phyloP scores from a whole-genome alignment of 1,140 invertebrate species.

The Meloidogyne chitwoodi region DNA sequence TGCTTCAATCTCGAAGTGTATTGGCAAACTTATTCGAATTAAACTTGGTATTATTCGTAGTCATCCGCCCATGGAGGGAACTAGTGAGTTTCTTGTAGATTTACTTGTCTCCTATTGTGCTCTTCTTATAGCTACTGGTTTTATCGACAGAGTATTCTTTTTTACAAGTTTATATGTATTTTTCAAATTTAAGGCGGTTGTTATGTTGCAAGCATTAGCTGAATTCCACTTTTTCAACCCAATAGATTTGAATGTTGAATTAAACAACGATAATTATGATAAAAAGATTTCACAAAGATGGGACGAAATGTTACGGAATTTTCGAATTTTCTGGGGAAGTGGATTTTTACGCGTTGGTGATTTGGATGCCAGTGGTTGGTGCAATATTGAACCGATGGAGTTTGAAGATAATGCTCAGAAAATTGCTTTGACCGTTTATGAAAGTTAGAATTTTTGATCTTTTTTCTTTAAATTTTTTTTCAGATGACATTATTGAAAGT shows the following conservation, averaged over 20 bases:
- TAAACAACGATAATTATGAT: neutral
- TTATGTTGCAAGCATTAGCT: conserved; percentile 7
- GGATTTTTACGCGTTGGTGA: conserved; percentile 1
- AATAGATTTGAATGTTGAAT: neutral
- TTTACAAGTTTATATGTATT: neutral
- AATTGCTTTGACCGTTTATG: neutral
- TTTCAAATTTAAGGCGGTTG: conserved; percentile 5
- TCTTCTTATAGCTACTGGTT: neutral
- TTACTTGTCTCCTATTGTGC: neutral
- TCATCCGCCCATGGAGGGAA: neutral
- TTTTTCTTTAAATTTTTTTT: neutral
- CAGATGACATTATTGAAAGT: neutral
- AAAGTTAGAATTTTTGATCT: neutral
- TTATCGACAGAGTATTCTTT: neutral
- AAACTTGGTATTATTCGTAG: conserved; percentile 1
- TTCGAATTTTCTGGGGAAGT: neutral
- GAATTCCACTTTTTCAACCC: conserved; percentile 16
- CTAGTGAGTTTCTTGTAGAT: conserved; percentile 6
- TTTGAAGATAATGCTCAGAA: neutral
- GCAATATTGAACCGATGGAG: neutral
- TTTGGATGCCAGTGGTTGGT: neutral
- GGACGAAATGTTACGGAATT: neutral
- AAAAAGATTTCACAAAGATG: neutral
- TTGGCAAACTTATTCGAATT: neutral
- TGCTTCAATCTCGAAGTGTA: neutral